Evolutionary conservation across 2,888 invertebrate genomes (phyloP), one percentile per base, ranked within the genome.

Genomic region (Pollenia griseotomentosa): DNA sequence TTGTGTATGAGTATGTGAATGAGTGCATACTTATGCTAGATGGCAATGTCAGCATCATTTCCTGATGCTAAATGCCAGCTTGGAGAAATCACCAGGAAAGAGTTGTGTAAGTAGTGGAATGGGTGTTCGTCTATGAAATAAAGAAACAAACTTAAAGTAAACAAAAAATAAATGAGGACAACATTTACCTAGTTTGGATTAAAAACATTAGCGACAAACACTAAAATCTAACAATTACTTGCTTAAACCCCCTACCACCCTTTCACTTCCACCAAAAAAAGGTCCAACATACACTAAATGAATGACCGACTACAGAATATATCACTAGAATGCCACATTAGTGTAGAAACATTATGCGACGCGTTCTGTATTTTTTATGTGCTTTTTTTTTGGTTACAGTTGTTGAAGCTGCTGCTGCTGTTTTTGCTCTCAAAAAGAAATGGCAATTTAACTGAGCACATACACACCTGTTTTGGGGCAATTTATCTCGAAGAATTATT

Each of bases 401-500:
- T 66, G 46, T 51, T 81, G 44, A 40, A 44, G 48, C 23, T 82
- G 55, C 42, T 33, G 55, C 23, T 71, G 71, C 40, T 55, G 14
- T 57, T 73, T n/a, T 75, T 71, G 44, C 73, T 73, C 33, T 51
- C 14, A 6, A 73, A 87, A 88, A 89, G 89, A 89, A 90, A 89
- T 89, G 91, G 92, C 92, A 92, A 92, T 92, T 92, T 92, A 92
- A 89, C 88, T 87, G 90, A 89, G 89, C 89, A 89, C 88, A 91
- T 88, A 91, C 90, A 91, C 93, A 93, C 93, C 93, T 93, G 93
- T 91, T 92, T 92, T 91, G 89, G 89, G 90, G 93, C 92, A 93
- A 92, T 93, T 93, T 93, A 93, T 93, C 93, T 93, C 91, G 91
- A 93, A 93, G 93, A 93, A 93, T 93, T 93, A 93, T 93, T 93